Percentiles rank a stretch among this genome's conserved stretches.
These are phyloP conservation scores for human (Homo sapiens) DNA, from an alignment of 2,113 vertebrate species.

Conservation along the genomic window GRCh38 chr2:81626501-81627000, in stretches of 20 bases:
- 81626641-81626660: background rate
- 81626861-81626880: background rate
- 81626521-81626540: background rate
- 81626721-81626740: background rate
- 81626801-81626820: background rate
- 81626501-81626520: background rate
- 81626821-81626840: background rate
- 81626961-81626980: background rate
- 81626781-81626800: background rate
- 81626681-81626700: background rate
- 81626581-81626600: background rate
- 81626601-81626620: background rate
- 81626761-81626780: background rate
- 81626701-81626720: background rate
- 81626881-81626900: background rate
- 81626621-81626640: background rate
- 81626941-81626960: background rate
- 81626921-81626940: background rate
- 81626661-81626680: background rate
- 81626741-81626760: background rate
- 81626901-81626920: background rate
- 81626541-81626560: background rate
- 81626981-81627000: background rate
- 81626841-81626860: background rate
- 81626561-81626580: background rate